Evolutionary conservation across 2,113 vertebrate genomes (phyloP).

Genomic region (Sceloporus undulatus): DNA sequence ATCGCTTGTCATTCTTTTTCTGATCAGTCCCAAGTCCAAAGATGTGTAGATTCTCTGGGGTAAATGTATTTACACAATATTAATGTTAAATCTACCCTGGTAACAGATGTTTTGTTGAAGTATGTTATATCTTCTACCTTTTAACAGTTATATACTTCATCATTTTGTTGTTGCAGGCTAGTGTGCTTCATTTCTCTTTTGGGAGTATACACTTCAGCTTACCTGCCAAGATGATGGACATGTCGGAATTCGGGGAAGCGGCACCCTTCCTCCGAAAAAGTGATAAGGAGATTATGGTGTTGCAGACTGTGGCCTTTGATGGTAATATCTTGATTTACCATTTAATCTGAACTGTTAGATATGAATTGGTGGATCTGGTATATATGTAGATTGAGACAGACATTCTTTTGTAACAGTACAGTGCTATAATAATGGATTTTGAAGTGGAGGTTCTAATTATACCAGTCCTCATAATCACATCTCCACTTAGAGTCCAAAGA

Average conservation of each 20-base stretch:
- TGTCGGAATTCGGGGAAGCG: slow-evolving; percentile 82
- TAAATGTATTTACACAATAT: neutral
- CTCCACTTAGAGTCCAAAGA: neutral
- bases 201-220: slow-evolving; percentile 43
- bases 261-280: slow-evolving; percentile 83
- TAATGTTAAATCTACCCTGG: neutral
- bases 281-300: slow-evolving; percentile 82
- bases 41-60: neutral
- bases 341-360: neutral
- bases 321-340: slow-evolving; percentile 64
- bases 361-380: neutral
- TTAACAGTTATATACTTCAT: neutral
- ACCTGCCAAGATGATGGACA: slow-evolving; percentile 79
- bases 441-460: neutral
- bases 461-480: no score
- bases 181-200: slow-evolving; percentile 33
- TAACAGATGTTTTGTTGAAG: neutral
- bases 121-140: neutral
- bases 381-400: slow-evolving; percentile 2
- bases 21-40: neutral
- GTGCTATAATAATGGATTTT: neutral
- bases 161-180: slow-evolving; percentile 36
- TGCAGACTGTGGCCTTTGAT: slow-evolving; percentile 76
- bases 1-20: neutral
- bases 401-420: neutral